Percentiles rank a stretch among this genome's conserved stretches.
These are phyloP conservation scores for Pseudolycoriella hygida DNA, from an alignment of 2,888 invertebrate genomes.

Conservation along the genomic window DNA sequence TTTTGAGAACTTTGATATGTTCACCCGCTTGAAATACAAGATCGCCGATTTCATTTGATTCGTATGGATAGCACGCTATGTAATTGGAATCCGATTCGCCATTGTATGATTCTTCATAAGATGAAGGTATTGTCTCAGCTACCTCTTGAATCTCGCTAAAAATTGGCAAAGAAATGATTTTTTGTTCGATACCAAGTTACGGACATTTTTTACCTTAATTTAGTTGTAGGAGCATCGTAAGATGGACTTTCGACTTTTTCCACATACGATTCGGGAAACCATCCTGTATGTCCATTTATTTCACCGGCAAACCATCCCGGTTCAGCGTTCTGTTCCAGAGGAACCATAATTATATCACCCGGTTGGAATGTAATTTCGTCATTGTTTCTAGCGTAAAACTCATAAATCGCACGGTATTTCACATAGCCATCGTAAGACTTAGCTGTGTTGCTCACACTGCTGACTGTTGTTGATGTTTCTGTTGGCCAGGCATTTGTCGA, in stretches of 20 bases:
- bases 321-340: slow-evolving; percentile 69
- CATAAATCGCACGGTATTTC: slow-evolving; percentile 81
- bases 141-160: slow-evolving; percentile 59
- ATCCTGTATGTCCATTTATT: slow-evolving; percentile 76
- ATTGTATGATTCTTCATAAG: slow-evolving; percentile 14
- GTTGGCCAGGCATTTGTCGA: slow-evolving; percentile 33
- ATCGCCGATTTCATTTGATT: slow-evolving; percentile 79
- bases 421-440: slow-evolving; percentile 33
- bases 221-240: slow-evolving; percentile 21
- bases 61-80: slow-evolving; percentile 78
- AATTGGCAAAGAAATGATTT: slow-evolving; percentile 8
- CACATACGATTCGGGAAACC: slow-evolving; percentile 95
- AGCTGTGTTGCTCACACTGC: slow-evolving; percentile 15
- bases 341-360: slow-evolving; percentile 77
- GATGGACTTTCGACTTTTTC: slow-evolving; percentile 42
- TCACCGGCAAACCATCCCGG: slow-evolving; percentile 96
- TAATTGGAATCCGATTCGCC: slow-evolving; percentile 51
- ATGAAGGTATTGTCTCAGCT: slow-evolving; percentile 32
- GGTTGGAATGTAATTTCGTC: slow-evolving; percentile 90
- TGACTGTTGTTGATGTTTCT: slow-evolving; percentile 18
- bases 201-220: slow-evolving; percentile 33
- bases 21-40: slow-evolving; percentile 77
- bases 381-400: slow-evolving; percentile 77
- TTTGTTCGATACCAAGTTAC: not conserved
- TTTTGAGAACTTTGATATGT: slow-evolving; percentile 66